Base-by-base conservation (phyloP, 2,797 vertebrate genomes). In the Sebastiscus tertius region DNA sequence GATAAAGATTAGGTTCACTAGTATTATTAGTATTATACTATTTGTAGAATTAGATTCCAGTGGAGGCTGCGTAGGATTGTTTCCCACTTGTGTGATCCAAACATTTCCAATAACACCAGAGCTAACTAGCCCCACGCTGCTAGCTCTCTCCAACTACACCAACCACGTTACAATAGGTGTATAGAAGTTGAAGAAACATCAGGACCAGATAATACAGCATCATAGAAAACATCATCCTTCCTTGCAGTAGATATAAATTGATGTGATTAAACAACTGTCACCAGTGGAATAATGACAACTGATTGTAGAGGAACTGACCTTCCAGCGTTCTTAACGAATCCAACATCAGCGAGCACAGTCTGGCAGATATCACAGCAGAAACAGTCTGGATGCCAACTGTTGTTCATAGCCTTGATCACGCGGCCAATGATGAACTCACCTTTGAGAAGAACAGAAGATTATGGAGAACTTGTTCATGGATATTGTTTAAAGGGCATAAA, bases 341-440 rank as follows among this genome's bases (percentile, higher is more conserved):
- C 98, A 65, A 99, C 97, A 79, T 99, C 98, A 0, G 98, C 98
- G 33, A 99, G 91, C 36, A 99, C 96, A 16, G 96, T 89, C 81
- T 98, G 95, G 90, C 98, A 99, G 89, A 99, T 96, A 83, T 99
- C 97, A 83, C 98, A 99, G 93, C 97, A 95, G 96, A 99, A 99
- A 81, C 98, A 99, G 82, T 98, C 97, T 0, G 98, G 98, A 85
- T 99, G 98, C 98, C 98, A 99, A 88, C 98, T 99, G 86, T 99
- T 99, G 94, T 99, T 99, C 98, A 99, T 99, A 70, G 98, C 98
- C 95, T 99, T 99, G 95, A 99, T 99, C 88, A 99, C 98, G 64
- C 98, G 97, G 66, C 98, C 98, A 72, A 99, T 99, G 92, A 99
- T 99, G 93, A 99, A 99, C 85, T 99, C 98, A 64, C 98, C 98